Conservation (phyloP, 2,113 vertebrate species). For the Nothoprocta pentlandii region DNA sequence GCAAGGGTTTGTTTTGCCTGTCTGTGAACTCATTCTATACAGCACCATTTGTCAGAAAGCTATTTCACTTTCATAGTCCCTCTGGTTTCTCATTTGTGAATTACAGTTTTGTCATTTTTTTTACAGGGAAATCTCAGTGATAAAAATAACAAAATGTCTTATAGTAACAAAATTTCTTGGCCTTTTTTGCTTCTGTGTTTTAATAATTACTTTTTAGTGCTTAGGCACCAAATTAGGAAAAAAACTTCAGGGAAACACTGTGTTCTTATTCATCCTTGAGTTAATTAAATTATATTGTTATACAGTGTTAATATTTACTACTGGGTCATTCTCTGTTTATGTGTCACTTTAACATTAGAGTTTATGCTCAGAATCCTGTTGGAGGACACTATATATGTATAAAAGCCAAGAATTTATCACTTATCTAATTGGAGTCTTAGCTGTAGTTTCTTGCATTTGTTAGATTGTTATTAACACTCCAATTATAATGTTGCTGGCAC, state of each 20-base stretch:
- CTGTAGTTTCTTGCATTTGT: not conserved
- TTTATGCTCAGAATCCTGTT: not conserved
- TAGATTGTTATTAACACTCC: not conserved
- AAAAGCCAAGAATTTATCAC: not conserved
- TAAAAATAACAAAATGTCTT: not conserved
- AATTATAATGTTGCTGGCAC: not conserved
- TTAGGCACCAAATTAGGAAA: not conserved
- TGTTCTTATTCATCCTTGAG: not conserved
- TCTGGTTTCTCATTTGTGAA: not conserved
- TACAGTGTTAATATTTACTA: too few species aligned
- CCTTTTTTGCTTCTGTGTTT: not conserved
- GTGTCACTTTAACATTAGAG: not conserved
- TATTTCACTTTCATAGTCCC: constrained; percentile 31
- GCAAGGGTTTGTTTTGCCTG: not conserved
- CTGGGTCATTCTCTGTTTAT: not conserved
- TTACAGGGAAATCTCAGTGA: not conserved
- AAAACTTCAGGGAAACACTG: not conserved
- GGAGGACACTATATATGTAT: not conserved
- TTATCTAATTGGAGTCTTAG: not conserved
- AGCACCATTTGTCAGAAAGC: constrained; percentile 17
- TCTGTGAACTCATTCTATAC: not conserved
- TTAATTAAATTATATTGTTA: not conserved
- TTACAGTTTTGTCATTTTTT: not conserved
- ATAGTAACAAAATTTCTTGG: too few species aligned
- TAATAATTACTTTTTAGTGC: not conserved